Base-by-base conservation (phyloP, 2,113 vertebrate genomes). In the Nipponia nippon region DNA sequence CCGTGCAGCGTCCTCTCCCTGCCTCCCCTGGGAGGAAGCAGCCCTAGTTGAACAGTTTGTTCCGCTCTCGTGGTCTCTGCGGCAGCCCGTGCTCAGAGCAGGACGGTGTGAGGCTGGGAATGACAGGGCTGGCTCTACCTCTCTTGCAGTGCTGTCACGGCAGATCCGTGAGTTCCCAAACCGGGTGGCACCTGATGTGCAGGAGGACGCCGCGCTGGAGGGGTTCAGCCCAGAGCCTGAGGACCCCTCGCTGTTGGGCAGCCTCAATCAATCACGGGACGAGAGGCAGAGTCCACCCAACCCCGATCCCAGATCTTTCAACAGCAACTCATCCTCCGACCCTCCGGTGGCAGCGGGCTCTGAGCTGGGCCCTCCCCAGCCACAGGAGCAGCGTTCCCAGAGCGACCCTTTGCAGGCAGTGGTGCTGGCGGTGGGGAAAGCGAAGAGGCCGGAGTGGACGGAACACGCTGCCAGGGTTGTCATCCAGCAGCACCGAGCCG, bases 131-230 rank as follows among this genome's bases (percentile, higher is more conserved):
- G 36, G 4, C 15, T 94, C 50, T 92, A 1, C n/a, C 34, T 89
- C 53, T 93, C 69, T 97, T 95, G 59, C 98, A 99, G 99, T 98
- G 65, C 76, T 99, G 83, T 99, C 98, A 49, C 98, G 98, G 71
- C 96, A 95, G 72, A 96, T 99, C 87, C 98, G 98, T 2, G 98
- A 98, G 26, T 22, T 98, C 67, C 98, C 97, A 2, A 69, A 65
- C 16, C 32, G 77, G 11, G 52, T 81, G 12, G 91, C 4, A 87
- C n/a, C 13, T 65, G 52, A 67, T 8, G 77, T n/a, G 38, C 81
- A 52, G 23, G 93, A 95, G 1, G 71, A 62, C 1, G 2, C 70
- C 17, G 25, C n/a, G 8, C 13, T 90, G 36, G 65, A 97, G 5
- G 40, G 83, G 40, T 18, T 94, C 23, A 84, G 40, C 27, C 59